Conservation (phyloP, 2,888 invertebrate genomes). For the Netelia virgata region DNA sequence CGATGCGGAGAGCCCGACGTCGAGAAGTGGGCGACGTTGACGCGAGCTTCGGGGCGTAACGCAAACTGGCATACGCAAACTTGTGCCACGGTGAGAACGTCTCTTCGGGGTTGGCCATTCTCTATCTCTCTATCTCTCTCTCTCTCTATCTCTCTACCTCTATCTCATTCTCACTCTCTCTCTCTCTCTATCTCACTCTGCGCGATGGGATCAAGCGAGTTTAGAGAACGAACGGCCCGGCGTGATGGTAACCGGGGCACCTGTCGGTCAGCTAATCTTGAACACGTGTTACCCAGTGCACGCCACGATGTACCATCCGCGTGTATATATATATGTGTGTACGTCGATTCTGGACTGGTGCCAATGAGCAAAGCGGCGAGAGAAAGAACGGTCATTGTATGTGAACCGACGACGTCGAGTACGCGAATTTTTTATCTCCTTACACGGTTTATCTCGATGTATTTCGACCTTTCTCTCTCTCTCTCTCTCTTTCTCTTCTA, state of each 20-base stretch:
- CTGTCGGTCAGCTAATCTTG: slow-evolving; percentile 84
- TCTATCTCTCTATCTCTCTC: not conserved
- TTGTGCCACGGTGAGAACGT: slow-evolving; percentile 31
- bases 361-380: slow-evolving; percentile 53
- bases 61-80: slow-evolving; percentile 59
- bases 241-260: slow-evolving; percentile 76
- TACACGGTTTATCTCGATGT: slow-evolving; percentile 36
- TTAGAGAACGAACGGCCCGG: slow-evolving; percentile 23
- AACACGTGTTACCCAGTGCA: slow-evolving; percentile 81
- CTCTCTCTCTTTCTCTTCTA: not conserved
- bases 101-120: slow-evolving; percentile 33
- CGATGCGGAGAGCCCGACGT: not conserved
- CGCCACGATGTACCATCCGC: slow-evolving; percentile 59
- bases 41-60: slow-evolving; percentile 51
- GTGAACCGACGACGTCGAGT: slow-evolving; percentile 39
- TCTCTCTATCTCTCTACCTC: not conserved
- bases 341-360: slow-evolving; percentile 72
- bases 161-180: not conserved
- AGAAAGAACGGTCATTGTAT: slow-evolving; percentile 47
- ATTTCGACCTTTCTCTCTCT: slow-evolving; percentile 3
- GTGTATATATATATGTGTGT: slow-evolving; percentile 72
- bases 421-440: slow-evolving; percentile 60
- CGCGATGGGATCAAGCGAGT: slow-evolving; percentile 34
- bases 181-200: not conserved
- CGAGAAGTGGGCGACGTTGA: slow-evolving; percentile 26